phyloP scores from a whole-genome alignment of 2,888 invertebrate genomes.

The Orthosia cruda region DNA sequence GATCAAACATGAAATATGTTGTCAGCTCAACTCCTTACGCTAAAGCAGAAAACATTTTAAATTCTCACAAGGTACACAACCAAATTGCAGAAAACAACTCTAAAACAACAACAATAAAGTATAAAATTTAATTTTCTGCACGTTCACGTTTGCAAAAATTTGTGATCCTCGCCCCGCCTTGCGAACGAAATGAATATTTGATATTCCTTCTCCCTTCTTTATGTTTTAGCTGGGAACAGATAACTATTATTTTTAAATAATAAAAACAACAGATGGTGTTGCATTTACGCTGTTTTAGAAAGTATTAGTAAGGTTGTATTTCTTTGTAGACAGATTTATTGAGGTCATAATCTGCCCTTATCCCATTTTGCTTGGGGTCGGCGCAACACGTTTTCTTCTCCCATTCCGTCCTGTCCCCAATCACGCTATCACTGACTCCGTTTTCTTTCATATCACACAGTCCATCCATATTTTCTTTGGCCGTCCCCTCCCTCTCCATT shows the following conservation, averaged over 20 bases:
- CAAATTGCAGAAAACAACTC: slow-evolving; percentile 74
- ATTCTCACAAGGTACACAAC: slow-evolving; percentile 56
- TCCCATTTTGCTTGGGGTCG: too few relatives aligned
- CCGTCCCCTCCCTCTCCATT: too few relatives aligned
- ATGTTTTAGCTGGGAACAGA: slow-evolving; percentile 73
- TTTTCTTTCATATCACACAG: too few relatives aligned
- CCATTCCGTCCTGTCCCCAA: too few relatives aligned
- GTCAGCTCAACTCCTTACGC: slow-evolving; percentile 26
- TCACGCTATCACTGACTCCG: too few relatives aligned
- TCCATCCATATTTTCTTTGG: too few relatives aligned
- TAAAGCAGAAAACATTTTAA: slow-evolving; percentile 55
- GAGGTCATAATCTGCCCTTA: background rate
- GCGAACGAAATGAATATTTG: slow-evolving; percentile 79
- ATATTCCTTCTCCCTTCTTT: slow-evolving; percentile 73
- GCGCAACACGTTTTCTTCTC: too few relatives aligned
- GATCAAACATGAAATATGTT: slow-evolving; percentile 50
- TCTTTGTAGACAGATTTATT: slow-evolving; percentile 21
- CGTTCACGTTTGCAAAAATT: slow-evolving; percentile 71
- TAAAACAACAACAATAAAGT: slow-evolving; percentile 77
- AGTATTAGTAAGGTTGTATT: slow-evolving; percentile 36
- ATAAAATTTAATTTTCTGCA: slow-evolving; percentile 77
- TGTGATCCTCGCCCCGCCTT: slow-evolving; percentile 68
- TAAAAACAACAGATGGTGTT: slow-evolving; percentile 57
- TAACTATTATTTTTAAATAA: slow-evolving; percentile 72
- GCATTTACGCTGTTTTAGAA: slow-evolving; percentile 39